Evolutionary conservation across 2,113 vertebrate species (phyloP).

Genomic region (Antechinus stuartii): DNA sequence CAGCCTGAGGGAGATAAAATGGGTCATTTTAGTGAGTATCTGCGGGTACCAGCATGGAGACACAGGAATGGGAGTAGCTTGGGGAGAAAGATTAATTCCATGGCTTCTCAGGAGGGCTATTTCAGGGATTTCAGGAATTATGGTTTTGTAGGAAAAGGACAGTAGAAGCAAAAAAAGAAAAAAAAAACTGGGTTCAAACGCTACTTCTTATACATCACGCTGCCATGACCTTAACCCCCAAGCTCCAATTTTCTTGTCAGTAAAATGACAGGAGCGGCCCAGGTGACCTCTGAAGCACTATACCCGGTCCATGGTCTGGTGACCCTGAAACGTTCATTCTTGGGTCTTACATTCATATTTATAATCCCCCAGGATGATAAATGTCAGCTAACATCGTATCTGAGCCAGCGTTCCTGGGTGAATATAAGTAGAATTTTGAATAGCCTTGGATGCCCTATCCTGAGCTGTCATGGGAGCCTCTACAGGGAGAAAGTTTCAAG

Average conservation of each 20-base stretch:
- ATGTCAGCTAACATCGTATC: neutral
- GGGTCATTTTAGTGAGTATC: too few species aligned
- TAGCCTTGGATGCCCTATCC: neutral
- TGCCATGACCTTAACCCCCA: neutral
- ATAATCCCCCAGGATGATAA: neutral
- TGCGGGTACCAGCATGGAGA: neutral
- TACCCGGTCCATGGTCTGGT: neutral
- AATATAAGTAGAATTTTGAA: neutral
- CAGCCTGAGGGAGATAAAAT: neutral
- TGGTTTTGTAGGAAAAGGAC: too few species aligned
- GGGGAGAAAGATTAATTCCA: neutral
- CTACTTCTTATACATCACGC: neutral
- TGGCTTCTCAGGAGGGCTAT: neutral
- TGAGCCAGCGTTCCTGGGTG: neutral
- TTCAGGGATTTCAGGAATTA: neutral
- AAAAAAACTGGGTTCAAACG: neutral
- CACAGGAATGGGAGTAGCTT: neutral
- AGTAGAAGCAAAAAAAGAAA: neutral
- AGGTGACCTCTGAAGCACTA: too few species aligned
- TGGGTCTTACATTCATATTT: neutral
- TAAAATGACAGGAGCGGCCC: too few species aligned
- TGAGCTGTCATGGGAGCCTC: neutral
- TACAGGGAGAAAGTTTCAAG: neutral
- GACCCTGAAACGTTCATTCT: neutral
- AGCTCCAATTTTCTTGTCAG: neutral